Evolutionary conservation across 1,140 invertebrate species (phyloP).

Genomic region (Temnothorax nylanderi): DNA sequence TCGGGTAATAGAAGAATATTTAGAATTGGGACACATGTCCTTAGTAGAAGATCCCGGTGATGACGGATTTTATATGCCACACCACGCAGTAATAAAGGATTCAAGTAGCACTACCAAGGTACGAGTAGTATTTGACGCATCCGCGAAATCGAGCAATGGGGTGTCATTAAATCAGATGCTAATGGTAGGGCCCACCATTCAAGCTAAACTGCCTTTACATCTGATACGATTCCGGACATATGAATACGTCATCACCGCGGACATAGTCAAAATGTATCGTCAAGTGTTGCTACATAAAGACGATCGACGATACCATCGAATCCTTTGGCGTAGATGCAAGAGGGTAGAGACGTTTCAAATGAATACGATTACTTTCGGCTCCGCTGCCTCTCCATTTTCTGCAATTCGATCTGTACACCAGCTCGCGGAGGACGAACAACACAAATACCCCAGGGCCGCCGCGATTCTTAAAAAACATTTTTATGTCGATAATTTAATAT

Average conservation of each 20-base stretch:
- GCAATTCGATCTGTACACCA: not conserved
- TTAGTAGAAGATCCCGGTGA: accelerated
- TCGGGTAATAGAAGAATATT: slow-evolving; percentile 58
- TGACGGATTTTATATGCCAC: slow-evolving; percentile 24
- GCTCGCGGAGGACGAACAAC: not conserved
- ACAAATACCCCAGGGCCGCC: not conserved
- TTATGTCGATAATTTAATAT: not conserved
- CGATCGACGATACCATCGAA: slow-evolving; percentile 73
- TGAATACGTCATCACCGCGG: slow-evolving; percentile 63
- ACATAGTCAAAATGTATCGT: slow-evolving; percentile 78
- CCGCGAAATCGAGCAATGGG: not conserved
- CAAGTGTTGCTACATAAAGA: slow-evolving; percentile 70
- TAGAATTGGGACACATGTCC: slow-evolving; percentile 66
- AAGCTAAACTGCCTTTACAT: not conserved
- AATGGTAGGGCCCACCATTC: not conserved
- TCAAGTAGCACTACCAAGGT: slow-evolving; percentile 60
- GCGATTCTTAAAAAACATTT: not conserved
- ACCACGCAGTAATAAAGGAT: slow-evolving; percentile 54
- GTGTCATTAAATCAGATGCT: not conserved
- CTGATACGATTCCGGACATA: slow-evolving; percentile 25
- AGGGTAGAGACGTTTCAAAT: not conserved
- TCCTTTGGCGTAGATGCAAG: slow-evolving; percentile 69
- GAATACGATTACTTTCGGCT: not conserved
- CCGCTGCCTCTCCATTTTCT: not conserved
- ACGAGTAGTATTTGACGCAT: slow-evolving; percentile 3